Conservation (phyloP, 2,888 invertebrate genomes). For the Ophion obscuratus region DNA sequence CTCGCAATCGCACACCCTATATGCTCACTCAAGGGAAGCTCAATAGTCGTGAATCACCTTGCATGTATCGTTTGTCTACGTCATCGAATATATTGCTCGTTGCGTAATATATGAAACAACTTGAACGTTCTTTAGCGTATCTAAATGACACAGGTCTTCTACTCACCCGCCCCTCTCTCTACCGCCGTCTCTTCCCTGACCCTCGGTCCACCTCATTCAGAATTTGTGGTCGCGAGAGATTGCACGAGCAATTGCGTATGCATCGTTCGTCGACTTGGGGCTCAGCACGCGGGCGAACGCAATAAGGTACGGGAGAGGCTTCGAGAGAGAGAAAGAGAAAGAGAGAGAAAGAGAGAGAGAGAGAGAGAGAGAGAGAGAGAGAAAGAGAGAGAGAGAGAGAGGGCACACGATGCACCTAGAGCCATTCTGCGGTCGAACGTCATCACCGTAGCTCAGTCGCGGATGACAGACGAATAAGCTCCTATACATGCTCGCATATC, state of each 20-base stretch:
- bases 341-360: not conserved
- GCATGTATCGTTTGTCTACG: not conserved
- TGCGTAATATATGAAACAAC: conserved; percentile 16
- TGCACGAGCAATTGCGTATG: conserved; percentile 59
- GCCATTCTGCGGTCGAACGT: conserved; percentile 81
- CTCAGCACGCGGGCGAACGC: conserved; percentile 1
- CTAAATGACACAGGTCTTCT: conserved; percentile 57
- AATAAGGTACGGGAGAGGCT: conserved; percentile 30
- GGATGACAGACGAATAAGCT: conserved; percentile 79
- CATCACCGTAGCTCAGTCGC: conserved; percentile 83
- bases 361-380: not conserved
- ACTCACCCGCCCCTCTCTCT: conserved; percentile 37
- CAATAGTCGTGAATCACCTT: not conserved
- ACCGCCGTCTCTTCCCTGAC: conserved; percentile 27
- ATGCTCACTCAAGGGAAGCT: not conserved
- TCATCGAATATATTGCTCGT: conserved; percentile 17
- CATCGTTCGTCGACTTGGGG: conserved; percentile 35
- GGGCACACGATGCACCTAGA: conserved; percentile 55
- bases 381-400: not conserved
- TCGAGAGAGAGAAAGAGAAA: too few relatives aligned
- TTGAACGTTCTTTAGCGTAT: conserved; percentile 32
- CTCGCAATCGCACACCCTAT: not conserved
- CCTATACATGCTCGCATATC: conserved; percentile 63
- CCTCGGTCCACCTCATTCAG: conserved; percentile 37
- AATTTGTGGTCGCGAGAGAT: conserved; percentile 63